Conservation (phyloP, 92 coral and sea anemone species). For the Siderastrea radians region DNA sequence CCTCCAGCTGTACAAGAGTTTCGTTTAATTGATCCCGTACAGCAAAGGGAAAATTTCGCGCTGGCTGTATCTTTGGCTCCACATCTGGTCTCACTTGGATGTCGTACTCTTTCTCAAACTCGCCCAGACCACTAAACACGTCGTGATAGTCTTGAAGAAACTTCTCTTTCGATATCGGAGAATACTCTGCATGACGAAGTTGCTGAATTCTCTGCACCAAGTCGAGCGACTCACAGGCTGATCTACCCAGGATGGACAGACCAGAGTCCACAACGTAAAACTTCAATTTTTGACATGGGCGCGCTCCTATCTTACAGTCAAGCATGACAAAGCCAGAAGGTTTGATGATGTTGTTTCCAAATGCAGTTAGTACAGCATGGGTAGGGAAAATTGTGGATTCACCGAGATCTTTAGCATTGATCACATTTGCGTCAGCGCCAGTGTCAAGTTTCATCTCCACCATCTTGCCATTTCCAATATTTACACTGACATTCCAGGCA, state of each 20-base stretch:
- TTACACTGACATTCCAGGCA: slow-evolving; percentile 1
- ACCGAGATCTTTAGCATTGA: slow-evolving; percentile 23
- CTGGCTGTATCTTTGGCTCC: slow-evolving; percentile 32
- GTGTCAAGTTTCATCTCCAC: slow-evolving; percentile 28
- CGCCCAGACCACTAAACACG: slow-evolving; percentile 36
- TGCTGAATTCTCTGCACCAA: not conserved
- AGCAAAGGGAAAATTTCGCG: not conserved
- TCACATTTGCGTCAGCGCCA: slow-evolving; percentile 37
- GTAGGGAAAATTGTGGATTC: not conserved
- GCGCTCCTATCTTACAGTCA: slow-evolving; percentile 2
- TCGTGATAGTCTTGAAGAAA: slow-evolving; percentile 17
- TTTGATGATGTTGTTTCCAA: slow-evolving; percentile 9
- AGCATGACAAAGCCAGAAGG: slow-evolving; percentile 7
- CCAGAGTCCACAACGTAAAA: slow-evolving; percentile 29
- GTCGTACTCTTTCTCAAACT: slow-evolving; percentile 32
- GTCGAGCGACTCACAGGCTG: slow-evolving; percentile 1
- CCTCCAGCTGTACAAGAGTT: slow-evolving; percentile 22
- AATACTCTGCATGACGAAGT: slow-evolving; percentile 13
- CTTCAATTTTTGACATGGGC: not conserved
- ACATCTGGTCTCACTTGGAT: slow-evolving; percentile 32
- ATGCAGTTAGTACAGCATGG: slow-evolving; percentile 5
- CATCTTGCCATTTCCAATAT: not conserved
- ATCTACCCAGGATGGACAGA: not conserved
- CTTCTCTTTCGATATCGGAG: slow-evolving; percentile 2
- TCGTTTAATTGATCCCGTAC: slow-evolving; percentile 3